Evolutionary conservation across 2,888 invertebrate species (phyloP), one percentile per base, ranked within the genome.

Genomic region (Campoplex capitator): DNA sequence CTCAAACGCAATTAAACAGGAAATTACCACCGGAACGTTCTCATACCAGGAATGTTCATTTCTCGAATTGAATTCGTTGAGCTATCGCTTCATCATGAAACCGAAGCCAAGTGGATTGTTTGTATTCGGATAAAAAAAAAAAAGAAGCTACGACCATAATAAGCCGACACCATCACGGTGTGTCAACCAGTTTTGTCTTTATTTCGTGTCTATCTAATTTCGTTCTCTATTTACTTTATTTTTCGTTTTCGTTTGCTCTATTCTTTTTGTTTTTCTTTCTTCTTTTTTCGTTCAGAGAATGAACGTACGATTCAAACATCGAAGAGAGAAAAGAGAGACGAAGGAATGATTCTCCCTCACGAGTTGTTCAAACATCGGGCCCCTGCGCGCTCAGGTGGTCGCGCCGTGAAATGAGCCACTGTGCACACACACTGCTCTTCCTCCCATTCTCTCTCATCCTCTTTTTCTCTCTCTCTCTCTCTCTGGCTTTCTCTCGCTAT

Each of bases 391-490:
- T 91, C 92, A 92, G 91, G 91, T 91, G 92, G 91, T 90, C 88
- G 23, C 89, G 85, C 88, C 88, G 88, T 91, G 88, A 91, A 92
- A 92, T 92, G 91, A 91, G 91, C 92, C 90, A 92, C 91, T 92
- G 90, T 91, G 91, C 89, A 91, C 91, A 92, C 90, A 92, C 90
- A 91, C 85, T 68, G 85, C 83, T 85, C 77, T 74, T 85, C 78
- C 77, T 74, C 84, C 78, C 73, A 48, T 48, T 78, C 77, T 23
- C 73, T 35, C 38, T 28, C 35, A 13, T 67, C 51, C 48, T 71
- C 45, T 38, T 1, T 38, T 38, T 38, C 38, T 38, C 38, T 71
- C 58, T 79, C 70, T 48, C 54, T 54, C 23, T 38, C 38, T 38
- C 38, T 54, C 54, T 68, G 35, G 56, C 35, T 58, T 35, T 70